Percentiles rank a stretch among this genome's conserved stretches.
These are phyloP conservation scores for Andricus grossulariae DNA, from an alignment of 1,140 invertebrate species.

Conservation along the genomic window DNA sequence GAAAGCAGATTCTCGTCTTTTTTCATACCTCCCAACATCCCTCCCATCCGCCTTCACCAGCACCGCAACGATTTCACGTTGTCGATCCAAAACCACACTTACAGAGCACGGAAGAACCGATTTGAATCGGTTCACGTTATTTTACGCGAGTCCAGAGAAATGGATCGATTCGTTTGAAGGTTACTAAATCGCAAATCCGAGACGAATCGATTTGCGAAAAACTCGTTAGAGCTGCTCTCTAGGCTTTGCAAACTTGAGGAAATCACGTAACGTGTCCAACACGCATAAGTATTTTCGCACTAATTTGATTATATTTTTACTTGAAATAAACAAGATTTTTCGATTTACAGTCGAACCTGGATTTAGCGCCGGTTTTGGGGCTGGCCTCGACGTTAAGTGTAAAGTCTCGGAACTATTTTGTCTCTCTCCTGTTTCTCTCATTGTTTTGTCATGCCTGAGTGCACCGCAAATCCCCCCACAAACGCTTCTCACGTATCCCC, in stretches of 20 bases:
- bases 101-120: constrained; percentile 41
- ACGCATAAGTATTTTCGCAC: not conserved
- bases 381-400: too few relatives aligned
- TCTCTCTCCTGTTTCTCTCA: too few relatives aligned
- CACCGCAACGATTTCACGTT: constrained; percentile 31
- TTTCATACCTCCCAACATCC: constrained; percentile 28
- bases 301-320: not conserved
- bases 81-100: constrained; percentile 34
- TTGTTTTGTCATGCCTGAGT: too few relatives aligned
- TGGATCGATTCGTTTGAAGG: constrained; percentile 39
- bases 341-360: too few relatives aligned
- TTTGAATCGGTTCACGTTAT: constrained; percentile 46
- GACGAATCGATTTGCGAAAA: constrained; percentile 56
- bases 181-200: constrained; percentile 42
- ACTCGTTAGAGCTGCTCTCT: constrained; percentile 47
- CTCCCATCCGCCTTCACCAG: not conserved
- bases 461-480: too few relatives aligned
- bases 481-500: too few relatives aligned
- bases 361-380: too few relatives aligned
- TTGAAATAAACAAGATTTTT: not conserved
- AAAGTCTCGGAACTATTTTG: too few relatives aligned
- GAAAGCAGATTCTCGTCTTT: not conserved
- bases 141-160: constrained; percentile 41
- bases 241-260: not conserved
- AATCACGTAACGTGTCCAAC: not conserved